phyloP scores from a whole-genome alignment of 2,113 vertebrate species.

The Pluvialis apricaria region DNA sequence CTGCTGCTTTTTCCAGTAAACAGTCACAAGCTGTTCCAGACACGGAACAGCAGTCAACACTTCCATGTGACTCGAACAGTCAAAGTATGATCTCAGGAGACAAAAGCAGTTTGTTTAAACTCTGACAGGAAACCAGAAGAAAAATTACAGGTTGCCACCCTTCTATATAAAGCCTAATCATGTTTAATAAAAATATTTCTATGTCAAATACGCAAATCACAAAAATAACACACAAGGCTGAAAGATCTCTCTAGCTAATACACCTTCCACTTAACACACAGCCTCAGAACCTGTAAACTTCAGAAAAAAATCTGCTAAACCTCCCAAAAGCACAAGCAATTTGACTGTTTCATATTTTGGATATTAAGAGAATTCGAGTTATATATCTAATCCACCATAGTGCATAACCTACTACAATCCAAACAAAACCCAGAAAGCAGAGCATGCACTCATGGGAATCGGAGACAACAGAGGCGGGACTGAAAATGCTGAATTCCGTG shows the following conservation, averaged over 20 bases:
- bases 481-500: not conserved
- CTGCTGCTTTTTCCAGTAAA: slow-evolving; percentile 64
- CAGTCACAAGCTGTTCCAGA: slow-evolving; percentile 62
- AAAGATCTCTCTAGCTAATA: not conserved
- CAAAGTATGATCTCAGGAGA: slow-evolving; percentile 32
- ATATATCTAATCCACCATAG: not conserved
- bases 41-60: slow-evolving; percentile 33
- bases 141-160: slow-evolving; percentile 7
- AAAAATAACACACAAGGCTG: not conserved
- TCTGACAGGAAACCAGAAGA: slow-evolving; percentile 15
- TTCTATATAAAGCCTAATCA: not conserved
- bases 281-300: not conserved
- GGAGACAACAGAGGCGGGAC: not conserved
- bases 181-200: not conserved
- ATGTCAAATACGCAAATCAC: not conserved
- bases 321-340: not conserved
- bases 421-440: not conserved
- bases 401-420: not conserved
- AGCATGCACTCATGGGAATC: not conserved
- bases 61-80: slow-evolving; percentile 28
- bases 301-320: not conserved
- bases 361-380: not conserved
- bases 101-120: not conserved
- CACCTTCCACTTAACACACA: not conserved
- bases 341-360: not conserved